Conservation (phyloP, 1,140 invertebrate genomes). For the Protaetia brevitarsis region DNA sequence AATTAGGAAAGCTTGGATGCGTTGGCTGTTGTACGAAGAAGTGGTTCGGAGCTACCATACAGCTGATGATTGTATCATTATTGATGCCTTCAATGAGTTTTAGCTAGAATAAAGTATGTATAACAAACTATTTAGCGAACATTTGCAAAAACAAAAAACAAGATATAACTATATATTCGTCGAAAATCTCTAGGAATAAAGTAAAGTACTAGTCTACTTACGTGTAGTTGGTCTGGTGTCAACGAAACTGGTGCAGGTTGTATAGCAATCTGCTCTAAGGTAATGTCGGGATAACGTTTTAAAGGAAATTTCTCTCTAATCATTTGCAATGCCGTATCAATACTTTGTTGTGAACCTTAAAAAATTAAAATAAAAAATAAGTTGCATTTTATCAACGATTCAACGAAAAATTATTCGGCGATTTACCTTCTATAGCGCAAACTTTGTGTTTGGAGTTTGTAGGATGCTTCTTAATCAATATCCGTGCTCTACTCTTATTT, state of each 20-base stretch:
- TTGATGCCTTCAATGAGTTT: conserved; percentile 86
- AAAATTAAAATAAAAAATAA: conserved; percentile 51
- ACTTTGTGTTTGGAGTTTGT: conserved; percentile 68
- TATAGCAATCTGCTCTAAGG: conserved; percentile 71
- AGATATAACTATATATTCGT: not conserved
- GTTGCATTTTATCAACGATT: not conserved
- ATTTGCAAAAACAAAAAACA: too few species aligned
- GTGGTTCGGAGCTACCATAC: conserved; percentile 78
- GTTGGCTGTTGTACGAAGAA: conserved; percentile 92
- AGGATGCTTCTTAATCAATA: conserved; percentile 75
- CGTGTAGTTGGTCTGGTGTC: conserved; percentile 62
- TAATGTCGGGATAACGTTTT: conserved; percentile 73
- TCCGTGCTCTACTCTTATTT: conserved; percentile 69
- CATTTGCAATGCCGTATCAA: conserved; percentile 75
- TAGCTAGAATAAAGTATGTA: conserved; percentile 59
- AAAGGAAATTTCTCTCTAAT: conserved; percentile 81
- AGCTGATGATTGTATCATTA: conserved; percentile 86
- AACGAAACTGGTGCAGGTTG: conserved; percentile 54
- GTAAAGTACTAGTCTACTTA: conserved; percentile 48
- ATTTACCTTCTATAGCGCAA: conserved; percentile 75
- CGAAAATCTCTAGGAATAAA: not conserved
- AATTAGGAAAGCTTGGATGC: conserved; percentile 83
- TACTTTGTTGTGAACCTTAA: conserved; percentile 58
- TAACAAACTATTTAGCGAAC: not conserved
- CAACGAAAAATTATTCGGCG: not conserved